These are phyloP conservation scores for Aradus depressus DNA, from an alignment of 2,888 invertebrate species.

Conservation along the genomic window DNA sequence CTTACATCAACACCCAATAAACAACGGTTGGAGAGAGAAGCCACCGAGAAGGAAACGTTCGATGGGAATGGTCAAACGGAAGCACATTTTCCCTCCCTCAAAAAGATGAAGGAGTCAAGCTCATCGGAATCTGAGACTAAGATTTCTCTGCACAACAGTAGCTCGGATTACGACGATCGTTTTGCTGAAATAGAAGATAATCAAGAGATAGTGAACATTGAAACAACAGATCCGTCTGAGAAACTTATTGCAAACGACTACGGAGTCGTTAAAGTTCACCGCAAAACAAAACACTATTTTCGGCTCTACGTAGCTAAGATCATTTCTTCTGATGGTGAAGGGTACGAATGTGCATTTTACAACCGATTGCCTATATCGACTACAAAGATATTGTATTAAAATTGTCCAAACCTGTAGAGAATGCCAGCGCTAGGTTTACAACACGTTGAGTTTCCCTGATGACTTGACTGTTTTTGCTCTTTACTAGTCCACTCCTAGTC, in stretches of 20 bases:
- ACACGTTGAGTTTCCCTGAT: too few species aligned
- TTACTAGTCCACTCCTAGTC: too few species aligned
- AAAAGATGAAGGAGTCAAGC: slow-evolving; percentile 3
- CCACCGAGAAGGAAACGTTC: neutral
- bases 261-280: slow-evolving; percentile 17
- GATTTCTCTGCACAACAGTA: slow-evolving; percentile 12
- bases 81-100: neutral
- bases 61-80: too few species aligned
- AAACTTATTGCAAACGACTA: neutral
- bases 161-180: slow-evolving; percentile 1
- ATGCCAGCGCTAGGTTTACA: too few species aligned
- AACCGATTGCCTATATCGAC: slow-evolving; percentile 19
- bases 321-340: slow-evolving; percentile 9
- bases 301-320: slow-evolving; percentile 16
- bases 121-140: slow-evolving; percentile 11
- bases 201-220: neutral
- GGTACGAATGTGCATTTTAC: slow-evolving; percentile 20
- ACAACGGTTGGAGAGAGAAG: slow-evolving; percentile 7
- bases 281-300: slow-evolving; percentile 14
- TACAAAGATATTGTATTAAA: too few species aligned
- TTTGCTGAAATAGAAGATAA: neutral
- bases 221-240: neutral
- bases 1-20: slow-evolving; percentile 13
- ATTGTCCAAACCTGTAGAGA: too few species aligned
- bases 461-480: too few species aligned